Conservation (phyloP, 2,797 vertebrate species). For the Darevskia nairensis region DNA sequence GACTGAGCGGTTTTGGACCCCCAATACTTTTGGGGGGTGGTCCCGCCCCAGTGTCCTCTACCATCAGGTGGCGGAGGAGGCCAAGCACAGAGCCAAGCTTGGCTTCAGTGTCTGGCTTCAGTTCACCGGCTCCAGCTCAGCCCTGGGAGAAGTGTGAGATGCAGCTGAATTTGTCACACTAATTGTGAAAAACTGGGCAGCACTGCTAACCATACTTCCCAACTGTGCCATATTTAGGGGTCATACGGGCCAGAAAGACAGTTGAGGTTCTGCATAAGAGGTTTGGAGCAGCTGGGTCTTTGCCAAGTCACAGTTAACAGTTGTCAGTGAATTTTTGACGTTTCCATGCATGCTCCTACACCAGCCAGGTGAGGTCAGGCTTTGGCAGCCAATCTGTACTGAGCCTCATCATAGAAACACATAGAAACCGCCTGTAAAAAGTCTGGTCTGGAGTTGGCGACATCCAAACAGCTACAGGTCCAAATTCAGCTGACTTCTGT, state of each 20-base stretch:
- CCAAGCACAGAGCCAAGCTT: no score
- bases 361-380: background rate
- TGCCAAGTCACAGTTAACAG: background rate
- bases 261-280: background rate
- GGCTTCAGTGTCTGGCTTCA: no score
- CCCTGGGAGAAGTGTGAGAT: background rate
- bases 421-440: constrained; percentile 1
- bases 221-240: background rate
- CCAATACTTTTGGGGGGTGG: no score
- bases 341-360: background rate
- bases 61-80: no score
- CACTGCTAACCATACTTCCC: no score
- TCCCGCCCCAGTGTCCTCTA: no score
- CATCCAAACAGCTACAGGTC: background rate
- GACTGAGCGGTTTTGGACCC: no score
- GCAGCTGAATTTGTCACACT: background rate
- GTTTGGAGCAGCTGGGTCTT: background rate
- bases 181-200: background rate
- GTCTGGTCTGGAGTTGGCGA: background rate
- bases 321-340: background rate
- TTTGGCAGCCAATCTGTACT: background rate
- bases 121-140: no score
- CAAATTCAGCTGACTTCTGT: background rate
- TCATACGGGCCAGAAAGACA: background rate
- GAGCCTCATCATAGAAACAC: background rate